Percentiles rank a stretch among this genome's conserved stretches.
Conservation (phyloP, 2,797 vertebrate genomes). For the Onychomys arenicola region DNA sequence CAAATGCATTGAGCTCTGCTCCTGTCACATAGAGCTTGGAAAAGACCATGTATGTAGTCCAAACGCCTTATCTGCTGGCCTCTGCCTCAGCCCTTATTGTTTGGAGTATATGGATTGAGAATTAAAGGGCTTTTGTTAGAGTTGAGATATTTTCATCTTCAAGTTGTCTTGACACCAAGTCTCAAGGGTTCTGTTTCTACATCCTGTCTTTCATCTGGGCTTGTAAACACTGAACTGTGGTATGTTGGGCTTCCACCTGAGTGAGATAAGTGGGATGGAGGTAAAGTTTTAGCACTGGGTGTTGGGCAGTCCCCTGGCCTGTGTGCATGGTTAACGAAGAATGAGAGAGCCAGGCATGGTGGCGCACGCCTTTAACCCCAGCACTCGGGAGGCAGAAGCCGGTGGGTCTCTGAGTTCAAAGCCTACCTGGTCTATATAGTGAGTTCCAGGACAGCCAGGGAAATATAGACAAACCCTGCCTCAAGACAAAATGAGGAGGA, state of each 20-base stretch:
- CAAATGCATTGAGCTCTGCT: not conserved
- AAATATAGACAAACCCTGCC: not conserved
- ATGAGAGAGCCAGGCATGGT: not conserved
- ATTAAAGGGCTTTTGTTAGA: conserved; percentile 34
- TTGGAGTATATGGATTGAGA: not conserved
- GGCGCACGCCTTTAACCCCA: not conserved
- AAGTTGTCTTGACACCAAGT: conserved; percentile 40
- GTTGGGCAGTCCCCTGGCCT: not conserved
- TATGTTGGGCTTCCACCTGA: conserved; percentile 18
- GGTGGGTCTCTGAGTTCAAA: not conserved
- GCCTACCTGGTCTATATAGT: not conserved
- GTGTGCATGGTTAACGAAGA: conserved; percentile 10
- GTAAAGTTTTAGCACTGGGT: not conserved
- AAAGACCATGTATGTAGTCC: not conserved
- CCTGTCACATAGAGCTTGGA: not conserved
- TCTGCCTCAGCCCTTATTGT: conserved; percentile 27
- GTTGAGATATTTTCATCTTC: conserved; percentile 49
- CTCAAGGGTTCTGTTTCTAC: conserved; percentile 8
- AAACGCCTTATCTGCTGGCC: not conserved
- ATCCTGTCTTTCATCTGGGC: conserved; percentile 16
- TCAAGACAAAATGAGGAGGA: not conserved
- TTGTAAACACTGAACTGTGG: not conserved
- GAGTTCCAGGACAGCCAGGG: not conserved
- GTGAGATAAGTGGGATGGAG: not conserved
- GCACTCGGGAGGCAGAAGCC: not conserved